phyloP scores from a whole-genome alignment of 2,113 vertebrate genomes.

The pig (Sus scrofa) region DNA sequence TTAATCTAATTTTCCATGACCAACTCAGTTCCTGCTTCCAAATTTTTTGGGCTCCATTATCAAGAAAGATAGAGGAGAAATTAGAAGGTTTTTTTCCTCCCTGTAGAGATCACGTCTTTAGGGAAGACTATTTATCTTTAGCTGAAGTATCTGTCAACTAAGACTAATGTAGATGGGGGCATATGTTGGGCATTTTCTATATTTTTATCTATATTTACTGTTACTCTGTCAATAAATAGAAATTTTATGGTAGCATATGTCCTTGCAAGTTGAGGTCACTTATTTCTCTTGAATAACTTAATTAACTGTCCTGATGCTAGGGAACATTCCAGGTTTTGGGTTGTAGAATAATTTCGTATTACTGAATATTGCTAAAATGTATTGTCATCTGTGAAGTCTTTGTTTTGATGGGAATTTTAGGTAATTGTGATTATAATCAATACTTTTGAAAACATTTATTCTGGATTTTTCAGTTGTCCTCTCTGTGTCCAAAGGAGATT shows the following conservation, averaged over 20 bases:
- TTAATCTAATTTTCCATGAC: constrained; percentile 20
- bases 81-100: neutral
- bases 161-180: neutral
- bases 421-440: constrained; percentile 6
- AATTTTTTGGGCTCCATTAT: neutral
- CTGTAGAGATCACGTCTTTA: neutral
- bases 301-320: neutral
- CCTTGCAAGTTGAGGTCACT: neutral
- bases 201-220: constrained; percentile 19
- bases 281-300: neutral
- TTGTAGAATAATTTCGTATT: constrained; percentile 31
- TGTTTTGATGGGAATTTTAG: neutral
- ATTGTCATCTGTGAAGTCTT: neutral
- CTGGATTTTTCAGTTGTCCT: neutral
- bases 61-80: neutral
- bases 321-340: neutral
- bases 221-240: constrained; percentile 8
- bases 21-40: neutral
- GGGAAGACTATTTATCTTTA: neutral
- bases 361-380: constrained; percentile 24
- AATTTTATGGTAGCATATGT: neutral
- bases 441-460: constrained; percentile 32
- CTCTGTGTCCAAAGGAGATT: neutral
- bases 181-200: neutral
- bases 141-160: neutral